Conservation (phyloP, 2,113 vertebrate species). For the Morone saxatilis region DNA sequence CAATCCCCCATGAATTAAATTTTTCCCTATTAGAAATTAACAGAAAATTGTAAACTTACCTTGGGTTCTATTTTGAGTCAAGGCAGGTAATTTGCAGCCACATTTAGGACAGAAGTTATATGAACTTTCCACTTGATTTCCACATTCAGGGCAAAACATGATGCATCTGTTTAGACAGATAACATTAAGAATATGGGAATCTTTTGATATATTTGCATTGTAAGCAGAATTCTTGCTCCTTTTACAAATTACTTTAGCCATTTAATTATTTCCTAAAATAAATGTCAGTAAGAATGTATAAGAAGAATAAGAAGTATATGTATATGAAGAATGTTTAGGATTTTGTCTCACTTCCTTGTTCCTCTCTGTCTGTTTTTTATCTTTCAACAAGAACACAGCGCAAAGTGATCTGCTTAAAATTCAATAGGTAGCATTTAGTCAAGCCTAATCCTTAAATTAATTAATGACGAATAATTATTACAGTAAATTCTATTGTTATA, state of each 20-base stretch:
- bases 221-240: too few species aligned
- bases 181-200: neutral
- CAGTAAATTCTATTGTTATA: neutral
- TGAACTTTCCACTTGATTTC: neutral
- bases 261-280: too few species aligned
- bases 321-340: too few species aligned
- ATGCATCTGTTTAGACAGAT: slow-evolving; percentile 24
- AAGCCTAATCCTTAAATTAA: neutral
- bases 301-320: too few species aligned
- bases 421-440: neutral
- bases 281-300: too few species aligned
- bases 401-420: neutral
- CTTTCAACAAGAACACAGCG: neutral
- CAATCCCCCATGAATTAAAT: neutral
- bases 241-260: too few species aligned
- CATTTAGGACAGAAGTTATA: slow-evolving; percentile 43
- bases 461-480: neutral
- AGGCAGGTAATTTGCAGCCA: slow-evolving; percentile 26
- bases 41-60: slow-evolving; percentile 13
- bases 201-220: too few species aligned
- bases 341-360: neutral
- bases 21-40: neutral
- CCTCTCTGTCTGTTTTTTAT: neutral
- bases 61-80: neutral
- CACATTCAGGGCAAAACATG: slow-evolving; percentile 45